Percentiles rank a stretch among this genome's conserved stretches.
Conservation (phyloP, 2,797 vertebrate species). For the Coendou prehensilis region DNA sequence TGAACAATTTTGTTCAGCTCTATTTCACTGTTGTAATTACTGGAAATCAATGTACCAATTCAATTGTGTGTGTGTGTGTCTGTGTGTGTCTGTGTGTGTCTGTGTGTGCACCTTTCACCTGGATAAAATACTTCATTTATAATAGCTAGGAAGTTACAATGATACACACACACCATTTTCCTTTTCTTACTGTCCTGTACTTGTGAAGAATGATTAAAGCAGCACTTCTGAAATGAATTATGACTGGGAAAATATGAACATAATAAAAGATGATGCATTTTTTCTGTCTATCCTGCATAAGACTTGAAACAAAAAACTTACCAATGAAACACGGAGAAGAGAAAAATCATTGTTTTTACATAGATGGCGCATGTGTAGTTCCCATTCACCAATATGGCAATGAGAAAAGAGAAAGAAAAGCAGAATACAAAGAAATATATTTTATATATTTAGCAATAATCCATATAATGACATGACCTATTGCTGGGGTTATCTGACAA, state of each 20-base stretch:
- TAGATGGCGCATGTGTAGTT: not conserved
- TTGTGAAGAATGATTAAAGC: constrained; percentile 57
- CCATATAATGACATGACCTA: not conserved
- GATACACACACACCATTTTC: constrained; percentile 55
- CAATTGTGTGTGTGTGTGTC: not conserved
- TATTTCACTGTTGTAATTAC: constrained; percentile 63
- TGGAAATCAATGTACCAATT: constrained; percentile 59
- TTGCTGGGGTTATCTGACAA: not conserved
- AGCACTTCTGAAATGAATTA: constrained; percentile 49
- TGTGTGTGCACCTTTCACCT: not conserved
- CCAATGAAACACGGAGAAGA: constrained; percentile 58
- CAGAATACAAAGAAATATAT: constrained; percentile 20
- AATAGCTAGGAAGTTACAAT: constrained; percentile 53
- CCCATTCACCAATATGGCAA: not conserved
- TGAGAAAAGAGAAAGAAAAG: constrained; percentile 31
- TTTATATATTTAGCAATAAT: constrained; percentile 42
- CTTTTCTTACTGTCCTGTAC: constrained; percentile 26
- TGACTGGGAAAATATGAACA: constrained; percentile 58
- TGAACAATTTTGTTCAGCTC: constrained; percentile 40
- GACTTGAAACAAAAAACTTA: constrained; percentile 40
- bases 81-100: not conserved
- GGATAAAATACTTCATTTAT: constrained; percentile 39
- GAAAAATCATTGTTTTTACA: constrained; percentile 38
- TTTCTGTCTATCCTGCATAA: not conserved
- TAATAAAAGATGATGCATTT: not conserved